Evolutionary conservation across 2,113 vertebrate species (phyloP).

Genomic region (Leptobrachium ailaonicum): DNA sequence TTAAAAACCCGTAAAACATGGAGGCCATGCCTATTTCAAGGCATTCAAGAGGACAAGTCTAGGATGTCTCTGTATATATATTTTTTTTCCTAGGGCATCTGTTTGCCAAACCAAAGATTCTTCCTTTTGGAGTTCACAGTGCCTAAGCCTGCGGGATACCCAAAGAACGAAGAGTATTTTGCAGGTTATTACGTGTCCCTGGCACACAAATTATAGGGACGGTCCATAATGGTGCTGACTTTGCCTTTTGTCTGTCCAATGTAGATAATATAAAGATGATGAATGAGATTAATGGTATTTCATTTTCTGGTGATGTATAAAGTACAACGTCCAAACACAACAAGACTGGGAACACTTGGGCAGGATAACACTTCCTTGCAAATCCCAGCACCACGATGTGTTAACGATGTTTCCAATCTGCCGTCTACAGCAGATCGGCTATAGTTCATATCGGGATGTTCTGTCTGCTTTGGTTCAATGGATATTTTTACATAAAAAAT

Average conservation of each 20-base stretch:
- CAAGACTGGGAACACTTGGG: not conserved
- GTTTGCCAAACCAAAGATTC: constrained; percentile 40
- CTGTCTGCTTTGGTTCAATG: not conserved
- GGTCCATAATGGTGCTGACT: not conserved
- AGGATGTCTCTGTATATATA: not conserved
- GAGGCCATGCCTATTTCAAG: not conserved
- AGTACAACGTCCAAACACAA: not conserved
- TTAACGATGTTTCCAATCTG: not conserved
- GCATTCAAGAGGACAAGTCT: not conserved
- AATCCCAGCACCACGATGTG: not conserved
- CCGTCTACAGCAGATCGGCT: not conserved
- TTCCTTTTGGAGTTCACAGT: constrained; percentile 19
- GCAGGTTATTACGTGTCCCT: constrained; percentile 22
- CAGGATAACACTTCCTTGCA: not conserved
- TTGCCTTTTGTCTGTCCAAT: constrained; percentile 22
- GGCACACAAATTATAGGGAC: constrained; percentile 5
- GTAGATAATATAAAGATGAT: constrained; percentile 16
- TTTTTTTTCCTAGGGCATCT: not conserved
- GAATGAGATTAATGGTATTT: not conserved
- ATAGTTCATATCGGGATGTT: not conserved
- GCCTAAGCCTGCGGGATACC: constrained; percentile 42
- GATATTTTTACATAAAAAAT: no score
- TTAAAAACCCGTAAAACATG: not conserved
- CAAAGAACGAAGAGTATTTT: constrained; percentile 35
- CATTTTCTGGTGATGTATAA: not conserved